Base-by-base conservation (phyloP, 2,888 invertebrate genomes). In the Tachystola acroxantha region DNA sequence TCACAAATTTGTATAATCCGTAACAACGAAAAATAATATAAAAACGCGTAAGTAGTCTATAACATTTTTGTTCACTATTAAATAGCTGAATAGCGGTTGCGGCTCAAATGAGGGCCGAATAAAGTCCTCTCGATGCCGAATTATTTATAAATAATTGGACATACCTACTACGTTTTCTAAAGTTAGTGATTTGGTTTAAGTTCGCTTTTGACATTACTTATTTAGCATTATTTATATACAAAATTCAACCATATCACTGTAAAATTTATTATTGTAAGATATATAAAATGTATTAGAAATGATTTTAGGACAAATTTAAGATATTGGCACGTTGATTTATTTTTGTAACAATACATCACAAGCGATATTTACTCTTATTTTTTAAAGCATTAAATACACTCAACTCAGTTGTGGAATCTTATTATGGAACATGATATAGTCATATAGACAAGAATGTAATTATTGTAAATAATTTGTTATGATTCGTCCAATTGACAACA, bases 401-500 rank as follows among this genome's bases (percentile, higher is more conserved):
- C 3, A 38, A 24, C 34, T 33, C 26, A 38, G 27, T 42, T 33
- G 39, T 39, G 36, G 38, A 31, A 28, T 36, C 34, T 37, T 31
- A 13, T 35, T 24, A 36, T 30, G 29, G 14, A 34, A 26, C 26
- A 26, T 35, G 32, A 25, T 49, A 70, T 49, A 70, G 64, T 67
- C 57, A 53, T 58, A 39, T 60, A 58, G 50, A 56, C 52, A 53
- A 57, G 53, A 56, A 57, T 78, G 75, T 78, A 74, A 74, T 76
- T 78, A 79, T 76, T 82, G 80, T 81, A 82, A 71, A 80, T 81
- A 81, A 66, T 55, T 70, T 75, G 71, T 77, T 73, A 62, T 58
- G 52, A 70, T 70, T 78, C 74, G 79, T 81, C 78, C 79, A 70
- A 51, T 57, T 52, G 42, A 44, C 46, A 54, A 53, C 50, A 48